These are phyloP conservation scores for Heliconius eleuchia DNA, from an alignment of 1,140 invertebrate genomes.

Conservation along the genomic window DNA sequence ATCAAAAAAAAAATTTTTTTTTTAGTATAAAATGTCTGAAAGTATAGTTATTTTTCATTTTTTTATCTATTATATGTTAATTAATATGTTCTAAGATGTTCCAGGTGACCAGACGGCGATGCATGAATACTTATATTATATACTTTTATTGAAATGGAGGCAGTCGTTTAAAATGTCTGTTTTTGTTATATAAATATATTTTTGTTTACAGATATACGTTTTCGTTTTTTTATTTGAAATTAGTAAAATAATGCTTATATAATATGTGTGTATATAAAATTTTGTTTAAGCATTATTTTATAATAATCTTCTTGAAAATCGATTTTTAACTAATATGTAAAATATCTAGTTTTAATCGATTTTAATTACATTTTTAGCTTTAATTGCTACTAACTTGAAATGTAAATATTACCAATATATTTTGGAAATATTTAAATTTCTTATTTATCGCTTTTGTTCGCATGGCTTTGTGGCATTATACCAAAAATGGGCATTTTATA, in stretches of 20 bases:
- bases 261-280: background rate
- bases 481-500: constrained; percentile 79
- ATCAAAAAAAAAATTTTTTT: too few relatives aligned
- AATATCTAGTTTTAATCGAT: constrained; percentile 26
- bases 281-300: constrained; percentile 26
- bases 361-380: constrained; percentile 31
- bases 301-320: background rate
- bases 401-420: constrained; percentile 53
- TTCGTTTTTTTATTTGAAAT: constrained; percentile 35
- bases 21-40: too few relatives aligned
- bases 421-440: constrained; percentile 57
- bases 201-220: constrained; percentile 33
- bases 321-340: constrained; percentile 28
- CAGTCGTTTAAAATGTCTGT: constrained; percentile 69
- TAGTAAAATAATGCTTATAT: constrained; percentile 34
- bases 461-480: constrained; percentile 48
- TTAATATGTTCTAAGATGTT: constrained; percentile 38
- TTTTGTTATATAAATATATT: constrained; percentile 52
- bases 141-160: constrained; percentile 76
- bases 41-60: background rate
- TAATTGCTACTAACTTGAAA: constrained; percentile 62
- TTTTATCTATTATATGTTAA: background rate
- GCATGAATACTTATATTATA: constrained; percentile 47
- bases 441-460: constrained; percentile 42
- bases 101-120: constrained; percentile 46